A percentile compares a stretch with the other conserved stretches of the same genome.
Conservation (phyloP, 2,888 invertebrate genomes). For the Galeruca laticollis region DNA sequence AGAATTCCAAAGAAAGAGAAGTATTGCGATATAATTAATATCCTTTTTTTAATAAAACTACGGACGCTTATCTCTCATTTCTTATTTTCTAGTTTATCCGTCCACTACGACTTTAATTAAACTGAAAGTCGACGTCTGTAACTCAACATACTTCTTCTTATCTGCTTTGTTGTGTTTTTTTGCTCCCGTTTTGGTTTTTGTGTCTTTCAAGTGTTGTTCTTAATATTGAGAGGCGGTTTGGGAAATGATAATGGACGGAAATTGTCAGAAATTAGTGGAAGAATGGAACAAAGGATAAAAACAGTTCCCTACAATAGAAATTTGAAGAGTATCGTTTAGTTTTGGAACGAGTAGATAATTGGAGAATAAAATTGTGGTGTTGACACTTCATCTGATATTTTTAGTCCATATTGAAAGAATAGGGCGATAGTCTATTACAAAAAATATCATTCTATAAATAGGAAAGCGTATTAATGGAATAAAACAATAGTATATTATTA, state of each 20-base stretch:
- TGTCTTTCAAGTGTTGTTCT: constrained; percentile 24
- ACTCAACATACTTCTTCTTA: constrained; percentile 13
- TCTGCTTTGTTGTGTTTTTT: constrained; percentile 7
- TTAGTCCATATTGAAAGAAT: not conserved
- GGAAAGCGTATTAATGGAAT: too few species aligned
- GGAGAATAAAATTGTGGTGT: not conserved
- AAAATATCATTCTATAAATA: too few species aligned
- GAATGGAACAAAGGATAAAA: not conserved
- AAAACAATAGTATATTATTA: too few species aligned
- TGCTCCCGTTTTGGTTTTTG: constrained; percentile 14
- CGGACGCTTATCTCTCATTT: not conserved
- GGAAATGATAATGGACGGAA: constrained; percentile 27
- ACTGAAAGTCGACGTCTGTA: constrained; percentile 13
- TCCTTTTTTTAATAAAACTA: not conserved
- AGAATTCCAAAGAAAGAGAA: too few species aligned
- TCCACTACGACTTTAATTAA: constrained; percentile 20
- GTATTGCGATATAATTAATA: not conserved
- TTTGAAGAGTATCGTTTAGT: constrained; percentile 3
- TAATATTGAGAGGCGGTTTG: constrained; percentile 23
- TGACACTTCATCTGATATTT: not conserved
- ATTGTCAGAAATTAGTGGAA: constrained; percentile 21
- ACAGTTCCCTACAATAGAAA: not conserved
- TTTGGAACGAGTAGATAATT: not conserved
- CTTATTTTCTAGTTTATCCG: not conserved
- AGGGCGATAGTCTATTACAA: too few species aligned